These are phyloP conservation scores for Drosophila dunni DNA, from an alignment of 1,140 invertebrate species.

Conservation along the genomic window DNA sequence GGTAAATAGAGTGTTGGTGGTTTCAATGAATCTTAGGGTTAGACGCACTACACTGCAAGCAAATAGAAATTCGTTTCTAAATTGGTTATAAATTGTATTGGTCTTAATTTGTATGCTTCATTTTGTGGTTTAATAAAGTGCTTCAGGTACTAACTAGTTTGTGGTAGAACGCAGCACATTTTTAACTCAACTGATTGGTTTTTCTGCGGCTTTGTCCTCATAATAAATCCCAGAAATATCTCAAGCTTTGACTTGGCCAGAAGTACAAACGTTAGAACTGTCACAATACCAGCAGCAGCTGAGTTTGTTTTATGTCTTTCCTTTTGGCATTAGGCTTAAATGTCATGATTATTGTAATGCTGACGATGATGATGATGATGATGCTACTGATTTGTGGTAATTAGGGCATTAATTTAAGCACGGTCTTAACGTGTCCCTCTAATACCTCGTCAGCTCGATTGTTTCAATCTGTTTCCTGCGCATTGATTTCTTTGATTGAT, in stretches of 20 bases:
- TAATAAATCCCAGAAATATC: neutral
- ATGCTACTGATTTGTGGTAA: conserved; percentile 36
- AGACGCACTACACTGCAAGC: too few relatives aligned
- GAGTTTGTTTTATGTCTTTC: neutral
- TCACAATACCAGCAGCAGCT: neutral
- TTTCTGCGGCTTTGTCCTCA: too few relatives aligned
- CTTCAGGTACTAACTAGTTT: too few relatives aligned
- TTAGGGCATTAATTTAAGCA: conserved; percentile 31
- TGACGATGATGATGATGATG: conserved; percentile 13
- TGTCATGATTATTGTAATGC: conserved; percentile 17
- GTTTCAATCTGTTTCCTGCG: conserved; percentile 55
- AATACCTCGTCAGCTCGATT: conserved; percentile 3
- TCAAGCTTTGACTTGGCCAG: neutral
- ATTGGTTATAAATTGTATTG: too few relatives aligned
- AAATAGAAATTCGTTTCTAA: too few relatives aligned
- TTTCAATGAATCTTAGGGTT: neutral
- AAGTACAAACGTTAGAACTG: neutral
- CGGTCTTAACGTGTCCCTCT: neutral
- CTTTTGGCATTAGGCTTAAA: conserved; percentile 10
- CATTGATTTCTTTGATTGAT: conserved; percentile 78
- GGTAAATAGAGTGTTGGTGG: neutral
- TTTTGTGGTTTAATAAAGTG: too few relatives aligned
- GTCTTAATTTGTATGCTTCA: too few relatives aligned
- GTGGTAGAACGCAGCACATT: neutral
- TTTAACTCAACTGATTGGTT: neutral